Evolutionary conservation across 2,113 vertebrate genomes (phyloP), one percentile per base, ranked within the genome.

Genomic region (Hoplias malabaricus): DNA sequence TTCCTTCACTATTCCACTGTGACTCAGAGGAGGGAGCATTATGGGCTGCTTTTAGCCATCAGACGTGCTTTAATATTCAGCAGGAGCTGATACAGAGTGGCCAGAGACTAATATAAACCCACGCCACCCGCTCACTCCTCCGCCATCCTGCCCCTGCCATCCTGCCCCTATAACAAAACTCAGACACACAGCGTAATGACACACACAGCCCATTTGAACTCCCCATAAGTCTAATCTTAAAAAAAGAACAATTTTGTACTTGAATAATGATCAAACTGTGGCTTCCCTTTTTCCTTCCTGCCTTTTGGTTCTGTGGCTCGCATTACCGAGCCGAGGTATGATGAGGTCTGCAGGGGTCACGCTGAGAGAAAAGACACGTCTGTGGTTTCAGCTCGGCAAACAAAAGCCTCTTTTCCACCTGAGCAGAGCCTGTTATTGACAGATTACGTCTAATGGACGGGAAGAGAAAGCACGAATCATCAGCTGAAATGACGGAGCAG

Each of bases 331-430:
- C 56, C 4, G n/a, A 13, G 29, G 75, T 57, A 10, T 31, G 34
- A 67, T 25, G 8, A 40, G 34, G 66, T 77, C 54, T 9, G 43
- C 7, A 53, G 23, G 29, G 40, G 34, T 50, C 56, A 48, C 1
- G 7, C 42, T 12, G 31, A 38, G 16, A 23, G 13, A 34, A 76
- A 59, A 23, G 1, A n/a, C 59, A 34, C 34, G 36, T 19, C 53
- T 7, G 11, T 21, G 12, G 13, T 61, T 21, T 43, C 34, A n/a
- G 48, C 19, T 56, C 27, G 4, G 21, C 31, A 38, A 50, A 21
- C 50, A 21, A 75, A 42, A 72, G 61, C 25, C 50, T 71, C 38
- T 9, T 54, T 70, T 78, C 61, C 40, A 77, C 40, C 73, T 50
- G 27, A 67, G n/a, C 5, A 57, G 34, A 71, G 46, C 11, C 0